Base-by-base conservation (phyloP, 2,113 vertebrate genomes). In the Triplophysa tibetana region DNA sequence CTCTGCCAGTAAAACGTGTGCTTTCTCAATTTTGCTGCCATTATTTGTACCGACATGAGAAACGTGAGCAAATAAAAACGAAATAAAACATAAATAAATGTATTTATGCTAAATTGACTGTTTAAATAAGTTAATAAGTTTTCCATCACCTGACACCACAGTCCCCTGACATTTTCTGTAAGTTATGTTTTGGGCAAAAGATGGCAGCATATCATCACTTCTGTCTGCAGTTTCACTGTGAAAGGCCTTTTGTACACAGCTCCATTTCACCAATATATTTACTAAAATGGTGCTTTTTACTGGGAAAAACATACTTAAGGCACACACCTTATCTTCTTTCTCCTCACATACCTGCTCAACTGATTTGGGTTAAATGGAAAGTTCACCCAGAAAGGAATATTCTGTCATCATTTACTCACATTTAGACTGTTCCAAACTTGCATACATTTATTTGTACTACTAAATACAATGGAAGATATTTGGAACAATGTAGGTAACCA, bases 131-230 rank as follows among this genome's bases (percentile, higher is more conserved):
- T 50, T 3, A 13, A 2, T 3, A 13, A 2, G 19, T 58, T 8
- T 8, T 4, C 7, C 54, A 9, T 58, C 0, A 0, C 2, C 2
- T 14, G 41, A 45, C 24, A 43, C 85, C 86, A 83, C 74, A 24
- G n/a, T 8, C 54, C 43, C 13, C 23, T n/a, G 0, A 54, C 3
- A 54, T 54, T 16, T 54, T 17, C 16, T 60, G 12, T 13, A 48
- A 52, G 77, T 69, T 38, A 16, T 75, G 21, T 26, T 76, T 21
- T 13, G 63, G 50, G 23, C 81, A 60, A 61, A 48, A 83, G 82
- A 33, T 29, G 82, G 60, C 56, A 76, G 82, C 29, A 83, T 70
- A 70, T 33, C 70, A 45, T 63, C 10, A 76, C 56, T 70, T 56
- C 66, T 52, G 14, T 33, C 13, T 41, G 13, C 19, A 13, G 52